Evolutionary conservation across 2,888 invertebrate species (phyloP), one percentile per base, ranked within the genome.

Genomic region (Esperia sulphurella): DNA sequence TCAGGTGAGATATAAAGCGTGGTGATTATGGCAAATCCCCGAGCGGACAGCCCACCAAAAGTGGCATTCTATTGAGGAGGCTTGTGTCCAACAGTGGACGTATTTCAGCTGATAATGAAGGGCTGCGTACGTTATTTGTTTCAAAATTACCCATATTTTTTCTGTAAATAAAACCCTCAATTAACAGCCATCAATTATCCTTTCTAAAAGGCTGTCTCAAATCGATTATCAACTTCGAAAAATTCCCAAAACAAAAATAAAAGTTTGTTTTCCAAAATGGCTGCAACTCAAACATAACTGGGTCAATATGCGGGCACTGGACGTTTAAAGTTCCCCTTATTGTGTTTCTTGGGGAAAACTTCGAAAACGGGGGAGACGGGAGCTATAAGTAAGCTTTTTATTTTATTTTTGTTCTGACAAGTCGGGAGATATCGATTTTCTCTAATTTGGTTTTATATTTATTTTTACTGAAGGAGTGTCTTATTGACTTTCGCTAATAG

Each of bases 211-310:
- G 10, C 35, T 35, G n/a, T 35, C 35, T n/a, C 31, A 31, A 1
- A 9, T 35, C 35, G n/a, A 35, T n/a, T n/a, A 14, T 3, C 14
- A 14, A 13, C 39, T 14, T 14, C 8, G 14, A 13, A 35, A 39
- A 39, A n/a, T 35, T 39, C 14, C n/a, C 39, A 14, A 13, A 7
- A 39, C 45, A 43, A 41, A 50, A 51, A 53, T 48, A 55, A 52
- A 56, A 50, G 29, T 43, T 46, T 35, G 14, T 50, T 43, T 45
- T 48, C 10, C 49, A 51, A 58, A 53, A 52, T 29, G 14, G 21
- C 12, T 43, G 43, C 45, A 66, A 71, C 59, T 65, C 62, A 70
- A 68, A 70, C 59, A 58, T 48, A 67, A 65, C 61, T 61, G 54
- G 63, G 65, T 58, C 64, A 65, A 54, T 54, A 61, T 63, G 61